Conservation (phyloP, 2,888 invertebrate genomes). For the Norana najaformis region DNA sequence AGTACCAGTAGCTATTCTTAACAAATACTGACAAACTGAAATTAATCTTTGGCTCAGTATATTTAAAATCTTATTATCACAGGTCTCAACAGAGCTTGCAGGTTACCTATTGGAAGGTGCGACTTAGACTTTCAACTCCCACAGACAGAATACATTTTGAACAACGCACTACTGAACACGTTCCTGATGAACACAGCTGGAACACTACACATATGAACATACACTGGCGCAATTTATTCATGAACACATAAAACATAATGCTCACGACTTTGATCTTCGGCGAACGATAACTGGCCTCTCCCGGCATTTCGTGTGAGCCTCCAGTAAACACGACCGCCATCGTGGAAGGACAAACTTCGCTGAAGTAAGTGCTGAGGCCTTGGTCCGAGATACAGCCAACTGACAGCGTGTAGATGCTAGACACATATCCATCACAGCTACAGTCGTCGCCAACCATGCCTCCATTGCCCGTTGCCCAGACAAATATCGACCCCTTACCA, state of each 20-base stretch:
- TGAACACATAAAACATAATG: not conserved
- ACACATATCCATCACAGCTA: conserved; percentile 59
- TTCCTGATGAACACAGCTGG: no score
- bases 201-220: no score
- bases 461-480: conserved; percentile 62
- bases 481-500: conserved; percentile 55
- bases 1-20: no score
- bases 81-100: not conserved
- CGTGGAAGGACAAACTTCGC: conserved; percentile 58
- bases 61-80: not conserved
- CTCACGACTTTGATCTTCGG: conserved; percentile 55
- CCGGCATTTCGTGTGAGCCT: conserved; percentile 39
- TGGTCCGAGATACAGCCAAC: conserved; percentile 53
- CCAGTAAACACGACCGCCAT: conserved; percentile 49
- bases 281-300: conserved; percentile 29
- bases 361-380: conserved; percentile 53
- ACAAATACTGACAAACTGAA: no score
- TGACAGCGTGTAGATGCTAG: conserved; percentile 55
- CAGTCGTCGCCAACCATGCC: conserved; percentile 56
- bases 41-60: no score
- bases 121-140: not conserved
- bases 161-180: no score
- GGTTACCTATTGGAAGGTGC: not conserved
- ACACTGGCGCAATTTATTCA: not conserved
- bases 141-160: not conserved